Conservation (phyloP, 37 sponge, comb jelly and placozoan genomes). For the Bolinopsis microptera region DNA sequence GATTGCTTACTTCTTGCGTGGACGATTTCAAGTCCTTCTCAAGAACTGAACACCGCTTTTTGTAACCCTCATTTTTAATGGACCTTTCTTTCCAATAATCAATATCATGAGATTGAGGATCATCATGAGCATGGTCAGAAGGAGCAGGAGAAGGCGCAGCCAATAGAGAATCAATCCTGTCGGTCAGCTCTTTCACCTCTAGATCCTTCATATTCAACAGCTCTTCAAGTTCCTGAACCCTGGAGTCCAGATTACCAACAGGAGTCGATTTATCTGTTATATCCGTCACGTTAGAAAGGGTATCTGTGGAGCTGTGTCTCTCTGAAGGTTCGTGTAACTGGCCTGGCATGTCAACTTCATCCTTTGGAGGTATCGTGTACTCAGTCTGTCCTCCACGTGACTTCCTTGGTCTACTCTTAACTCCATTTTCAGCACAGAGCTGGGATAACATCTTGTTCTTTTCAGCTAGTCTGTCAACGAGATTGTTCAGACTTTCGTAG, state of each 20-base stretch:
- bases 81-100: slow-evolving; percentile 58
- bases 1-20: neutral
- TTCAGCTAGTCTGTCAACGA: slow-evolving; percentile 8
- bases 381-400: slow-evolving; percentile 48
- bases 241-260: neutral
- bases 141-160: slow-evolving; percentile 21
- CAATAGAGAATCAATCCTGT: neutral
- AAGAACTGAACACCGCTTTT: slow-evolving; percentile 37
- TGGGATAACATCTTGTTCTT: neutral
- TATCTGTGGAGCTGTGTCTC: slow-evolving; percentile 47
- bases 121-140: neutral
- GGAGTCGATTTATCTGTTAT: slow-evolving; percentile 62
- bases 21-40: slow-evolving; percentile 47
- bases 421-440: slow-evolving; percentile 53
- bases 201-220: slow-evolving; percentile 3
- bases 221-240: slow-evolving; percentile 6
- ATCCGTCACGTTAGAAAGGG: slow-evolving; percentile 38
- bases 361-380: neutral
- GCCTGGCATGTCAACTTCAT: neutral
- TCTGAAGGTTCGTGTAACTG: slow-evolving; percentile 3
- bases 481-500: neutral
- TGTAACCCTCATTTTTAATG: slow-evolving; percentile 19
- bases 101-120: slow-evolving; percentile 57
- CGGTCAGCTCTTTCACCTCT: slow-evolving; percentile 5
- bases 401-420: slow-evolving; percentile 31